Evolutionary conservation across 2,113 vertebrate genomes (phyloP).

Genomic region (Zosterops pallidus): DNA sequence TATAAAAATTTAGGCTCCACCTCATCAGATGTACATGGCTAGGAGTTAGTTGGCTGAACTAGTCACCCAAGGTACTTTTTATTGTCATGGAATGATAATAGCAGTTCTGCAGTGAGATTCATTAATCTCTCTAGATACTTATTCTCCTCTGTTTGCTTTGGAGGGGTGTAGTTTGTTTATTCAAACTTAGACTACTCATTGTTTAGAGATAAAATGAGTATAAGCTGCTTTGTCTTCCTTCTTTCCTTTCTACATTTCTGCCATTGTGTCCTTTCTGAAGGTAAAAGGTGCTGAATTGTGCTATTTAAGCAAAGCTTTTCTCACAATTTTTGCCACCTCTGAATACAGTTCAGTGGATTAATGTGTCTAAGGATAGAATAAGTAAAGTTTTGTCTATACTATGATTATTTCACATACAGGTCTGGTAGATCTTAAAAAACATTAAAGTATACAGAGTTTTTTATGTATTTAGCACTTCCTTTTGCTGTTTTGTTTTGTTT

Average conservation of each 20-base stretch:
- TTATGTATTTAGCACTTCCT: slow-evolving; percentile 15
- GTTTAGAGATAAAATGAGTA: neutral
- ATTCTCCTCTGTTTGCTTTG: neutral
- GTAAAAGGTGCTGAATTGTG: neutral
- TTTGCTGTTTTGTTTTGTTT: slow-evolving; percentile 44
- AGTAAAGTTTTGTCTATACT: neutral
- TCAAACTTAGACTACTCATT: neutral
- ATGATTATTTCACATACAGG: neutral
- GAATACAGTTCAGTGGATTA: neutral
- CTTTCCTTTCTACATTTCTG: neutral
- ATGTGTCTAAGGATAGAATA: neutral
- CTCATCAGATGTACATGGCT: neutral
- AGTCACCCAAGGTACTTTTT: neutral
- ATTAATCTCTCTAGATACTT: neutral
- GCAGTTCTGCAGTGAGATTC: neutral
- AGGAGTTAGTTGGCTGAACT: neutral
- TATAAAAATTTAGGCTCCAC: neutral
- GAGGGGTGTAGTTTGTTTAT: neutral
- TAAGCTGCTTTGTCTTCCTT: neutral
- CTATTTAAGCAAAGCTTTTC: neutral
- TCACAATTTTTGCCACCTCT: neutral
- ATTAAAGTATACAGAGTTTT: neutral
- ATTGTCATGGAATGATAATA: neutral
- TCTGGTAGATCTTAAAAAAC: neutral
- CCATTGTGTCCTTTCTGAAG: neutral